Base-by-base conservation (phyloP, 2,113 vertebrate genomes). In the Illadopsis cleaveri region DNA sequence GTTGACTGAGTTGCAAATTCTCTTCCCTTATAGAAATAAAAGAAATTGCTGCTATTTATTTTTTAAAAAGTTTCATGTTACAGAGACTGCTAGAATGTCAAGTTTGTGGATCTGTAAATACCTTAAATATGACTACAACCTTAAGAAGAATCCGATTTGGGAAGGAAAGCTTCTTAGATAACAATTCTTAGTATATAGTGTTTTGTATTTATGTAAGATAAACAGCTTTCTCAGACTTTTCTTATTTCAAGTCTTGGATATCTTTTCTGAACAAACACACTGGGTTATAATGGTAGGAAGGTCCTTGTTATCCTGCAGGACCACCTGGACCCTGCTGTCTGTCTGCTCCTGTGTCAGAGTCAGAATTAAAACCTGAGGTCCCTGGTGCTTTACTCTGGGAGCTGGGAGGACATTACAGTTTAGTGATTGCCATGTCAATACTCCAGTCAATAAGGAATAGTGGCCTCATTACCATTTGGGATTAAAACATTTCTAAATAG, bases 141-240 rank as follows among this genome's bases (percentile, higher is more conserved):
- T 97, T 93, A 94, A 94, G 92, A 94, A 70, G 92, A 94, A 92
- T 82, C 79, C 75, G 68, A 37, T 91, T 95, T 86, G 78, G 86
- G 91, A 80, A 93, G 90, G 78, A 91, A 77, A 92, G 79, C 94
- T 94, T 85, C 91, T 95, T 96, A 91, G 76, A 25, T 66, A 77
- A 93, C 84, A 84, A 79, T 60, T 54, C 94, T 80, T 93, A 91
- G 72, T 73, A 93, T 25, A 66, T 44, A 89, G 91, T 68, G 64
- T 97, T 97, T 97, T 97, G 97, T 97, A 97, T 96, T 95, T 97
- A 97, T 97, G 97, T 98, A 97, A 97, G 96, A 97, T 97, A 97
- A 95, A 90, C n/a, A 61, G 82, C 85, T 91, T 77, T 96, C 91
- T 96, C 82, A 78, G 81, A 97, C 93, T 92, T 97, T 97, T 96